Base-by-base conservation (phyloP, 2,113 vertebrate genomes). In the Oophaga pumilio region DNA sequence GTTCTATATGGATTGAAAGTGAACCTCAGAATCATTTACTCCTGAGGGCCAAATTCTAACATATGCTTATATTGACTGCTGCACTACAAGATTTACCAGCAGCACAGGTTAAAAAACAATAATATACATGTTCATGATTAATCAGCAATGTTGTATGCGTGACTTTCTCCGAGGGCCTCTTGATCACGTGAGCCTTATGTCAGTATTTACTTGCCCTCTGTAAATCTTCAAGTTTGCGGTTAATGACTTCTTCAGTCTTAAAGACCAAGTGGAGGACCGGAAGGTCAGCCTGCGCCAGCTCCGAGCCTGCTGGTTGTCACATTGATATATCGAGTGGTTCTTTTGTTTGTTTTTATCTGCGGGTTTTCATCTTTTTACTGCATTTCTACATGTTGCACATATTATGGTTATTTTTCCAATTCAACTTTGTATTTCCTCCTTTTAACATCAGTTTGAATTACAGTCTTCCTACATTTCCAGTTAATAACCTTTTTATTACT, bases 381-480 rank as follows among this genome's bases (percentile, higher is more conserved):
- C 3, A 49, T 74, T 43, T 50, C 43, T 74, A 74, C 71, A 49
- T 50, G 71, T 50, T 50, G 71, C 18, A 74, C 71, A 20, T 43
- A 18, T 49, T 43, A 6, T 56, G 33, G 33, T 0, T 74, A 50
- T 28, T 50, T 74, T 74, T 2, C 9, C 43, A 50, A 74, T 22
- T 49, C 4, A 22, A 74, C 18, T 22, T 22, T 11, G 20, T 43
- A 50, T 74, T 74, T 74, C 71, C 18, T 49, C 33, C 71, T 50
- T 50, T 20, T 74, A 49, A 20, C 71, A 74, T 74, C 71, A 74
- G 33, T 43, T 74, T 74, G 33, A 74, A 74, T 74, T 74, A 74
- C 18, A 74, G 18, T 74, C 71, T 74, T 22, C 20, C 33, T 73
- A 43, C 28, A 43, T 43, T 49, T 74, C 50, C 18, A 74, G 43